Evolutionary conservation across 2,888 invertebrate species (phyloP).

Genomic region (Agrotis ipsilon): DNA sequence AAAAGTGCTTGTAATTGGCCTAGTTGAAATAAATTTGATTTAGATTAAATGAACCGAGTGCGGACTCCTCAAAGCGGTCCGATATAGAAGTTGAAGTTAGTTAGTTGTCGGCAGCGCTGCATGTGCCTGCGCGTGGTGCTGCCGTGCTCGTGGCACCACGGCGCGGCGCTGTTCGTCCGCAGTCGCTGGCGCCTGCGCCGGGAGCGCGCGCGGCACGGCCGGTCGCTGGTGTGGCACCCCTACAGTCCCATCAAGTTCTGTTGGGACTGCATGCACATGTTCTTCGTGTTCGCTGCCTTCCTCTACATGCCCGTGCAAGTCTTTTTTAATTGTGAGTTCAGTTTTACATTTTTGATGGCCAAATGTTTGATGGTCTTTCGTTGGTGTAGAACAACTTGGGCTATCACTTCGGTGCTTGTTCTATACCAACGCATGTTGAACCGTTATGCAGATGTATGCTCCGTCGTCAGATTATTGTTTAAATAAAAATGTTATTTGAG

Average conservation of each 20-base stretch:
- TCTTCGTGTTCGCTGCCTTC: conserved; percentile 62
- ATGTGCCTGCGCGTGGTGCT: conserved; percentile 59
- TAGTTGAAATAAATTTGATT: too few relatives aligned
- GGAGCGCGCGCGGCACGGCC: conserved; percentile 74
- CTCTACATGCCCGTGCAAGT: conserved; percentile 78
- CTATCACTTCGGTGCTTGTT: background rate
- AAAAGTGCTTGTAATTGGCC: too few relatives aligned
- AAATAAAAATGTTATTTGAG: too few relatives aligned
- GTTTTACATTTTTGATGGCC: background rate
- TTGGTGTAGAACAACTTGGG: background rate
- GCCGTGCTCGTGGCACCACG: conserved; percentile 76
- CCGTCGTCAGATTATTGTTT: too few relatives aligned
- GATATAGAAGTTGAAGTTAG: background rate
- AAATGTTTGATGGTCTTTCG: too few relatives aligned
- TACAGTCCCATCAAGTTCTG: conserved; percentile 77
- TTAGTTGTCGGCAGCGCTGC: conserved; percentile 41
- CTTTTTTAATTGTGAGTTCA: conserved; percentile 74
- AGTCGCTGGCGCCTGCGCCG: conserved; percentile 71
- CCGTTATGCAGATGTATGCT: background rate
- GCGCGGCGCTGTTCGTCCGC: conserved; percentile 69
- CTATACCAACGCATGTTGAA: background rate
- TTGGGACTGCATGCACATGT: conserved; percentile 71
- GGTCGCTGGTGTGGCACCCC: conserved; percentile 77
- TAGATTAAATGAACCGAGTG: too few relatives aligned
- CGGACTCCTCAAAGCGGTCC: too few relatives aligned